Evolutionary conservation across 2,113 vertebrate species (phyloP), one percentile per base, ranked within the genome.

Genomic region (Riparia riparia): DNA sequence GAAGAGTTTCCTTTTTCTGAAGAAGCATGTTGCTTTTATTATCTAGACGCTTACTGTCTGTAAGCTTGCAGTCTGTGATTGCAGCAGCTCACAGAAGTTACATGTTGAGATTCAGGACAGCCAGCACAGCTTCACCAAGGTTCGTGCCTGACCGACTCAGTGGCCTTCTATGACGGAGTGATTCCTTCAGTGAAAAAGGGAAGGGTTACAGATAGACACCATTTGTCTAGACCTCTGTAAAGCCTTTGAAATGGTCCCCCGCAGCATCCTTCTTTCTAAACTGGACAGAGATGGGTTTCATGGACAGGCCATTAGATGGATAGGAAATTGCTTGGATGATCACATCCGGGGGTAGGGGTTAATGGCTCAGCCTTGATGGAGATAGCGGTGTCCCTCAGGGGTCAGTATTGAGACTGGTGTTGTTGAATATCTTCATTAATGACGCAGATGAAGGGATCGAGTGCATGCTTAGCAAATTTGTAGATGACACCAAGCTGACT

Each of bases 371-470:
- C 32, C 51, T 50, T 37, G 12, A 12, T 45, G 51, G 32, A 51
- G 26, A 6, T n/a, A 19, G 22, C 51, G 26, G 6, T 65, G 32
- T 37, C 17, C 37, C 26, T 73, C 37, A 19, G 28, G 17, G 14
- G 3, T 58, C 31, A 0, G 0, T 44, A 24, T 16, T 66, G 68
- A 34, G 32, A 45, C 37, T 32, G 15, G 5, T 58, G 51, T 73
- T 89, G 44, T 17, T 80, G 22, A 39, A 9, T 37, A 45, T 44
- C 37, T 65, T 89, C 12, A 32, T 37, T 50, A 44, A 50, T 65
- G 26, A 37, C 26, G 10, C 17, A 44, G 21, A 13, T 15, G 3
- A 65, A 51, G 18, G 18, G 17, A 58, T 73, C 0, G 1, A 57
- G 26, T 65, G 31, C 12, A 12, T 28, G 7, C n/a, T 39, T 10